Conservation (phyloP, 92 coral and sea anemone genomes). For the Isaurus tuberculatus region DNA sequence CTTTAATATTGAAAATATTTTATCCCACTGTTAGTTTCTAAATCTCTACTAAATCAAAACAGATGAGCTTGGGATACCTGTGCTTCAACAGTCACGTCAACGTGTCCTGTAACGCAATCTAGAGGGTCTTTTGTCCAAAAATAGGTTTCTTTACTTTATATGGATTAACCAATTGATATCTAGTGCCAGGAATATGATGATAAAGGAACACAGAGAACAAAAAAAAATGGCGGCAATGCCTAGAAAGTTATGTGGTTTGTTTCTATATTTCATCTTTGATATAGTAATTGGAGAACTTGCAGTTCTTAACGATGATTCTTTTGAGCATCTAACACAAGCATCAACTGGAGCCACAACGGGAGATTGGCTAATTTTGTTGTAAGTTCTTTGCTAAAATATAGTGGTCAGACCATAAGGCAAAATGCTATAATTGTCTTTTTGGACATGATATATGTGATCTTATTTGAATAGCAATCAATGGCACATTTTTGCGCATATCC, state of each 20-base stretch:
- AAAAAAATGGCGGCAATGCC: constrained; percentile 63
- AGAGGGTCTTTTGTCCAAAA: constrained; percentile 15
- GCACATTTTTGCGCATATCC: too few relatives aligned
- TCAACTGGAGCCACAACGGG: constrained; percentile 98
- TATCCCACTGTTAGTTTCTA: too few relatives aligned
- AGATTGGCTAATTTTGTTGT: constrained; percentile 97
- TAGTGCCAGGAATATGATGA: constrained; percentile 24
- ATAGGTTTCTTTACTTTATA: constrained; percentile 59
- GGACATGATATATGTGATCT: too few relatives aligned
- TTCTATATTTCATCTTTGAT: constrained; percentile 33
- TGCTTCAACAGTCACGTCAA: too few relatives aligned
- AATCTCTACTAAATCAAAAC: too few relatives aligned
- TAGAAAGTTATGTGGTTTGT: not conserved
- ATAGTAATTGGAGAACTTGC: constrained; percentile 58
- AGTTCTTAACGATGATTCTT: constrained; percentile 76
- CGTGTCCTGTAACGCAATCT: too few relatives aligned
- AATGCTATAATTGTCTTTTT: too few relatives aligned
- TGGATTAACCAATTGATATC: constrained; percentile 13
- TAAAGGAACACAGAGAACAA: not conserved
- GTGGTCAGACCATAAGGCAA: too few relatives aligned
- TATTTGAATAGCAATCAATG: too few relatives aligned
- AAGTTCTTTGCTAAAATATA: constrained; percentile 46
- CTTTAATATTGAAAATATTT: too few relatives aligned
- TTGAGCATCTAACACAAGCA: constrained; percentile 98
- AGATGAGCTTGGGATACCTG: too few relatives aligned